Evolutionary conservation across 2,888 invertebrate species (phyloP), one percentile per base, ranked within the genome.

Genomic region (Muschampia staudingeri): DNA sequence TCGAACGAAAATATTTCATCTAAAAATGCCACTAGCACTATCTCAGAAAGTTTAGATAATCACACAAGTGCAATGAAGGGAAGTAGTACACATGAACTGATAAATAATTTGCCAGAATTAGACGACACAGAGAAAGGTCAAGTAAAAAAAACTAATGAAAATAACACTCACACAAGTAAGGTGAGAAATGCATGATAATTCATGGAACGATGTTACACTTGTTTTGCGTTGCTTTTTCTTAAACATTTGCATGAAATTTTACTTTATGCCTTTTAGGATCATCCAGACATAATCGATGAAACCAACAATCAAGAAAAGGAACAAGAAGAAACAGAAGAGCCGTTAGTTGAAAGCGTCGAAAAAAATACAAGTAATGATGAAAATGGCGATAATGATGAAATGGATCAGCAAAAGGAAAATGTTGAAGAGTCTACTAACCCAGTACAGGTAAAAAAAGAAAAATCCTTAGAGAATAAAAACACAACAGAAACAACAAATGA

Each of bases 1-100:
- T 93, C 96, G 69, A 94, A 90, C 84, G 96, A 95, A 90, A 96
- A 97, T 89, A 96, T 96, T 87, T 97, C 97, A 14, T 94, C 95
- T 44, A 95, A 95, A 91, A 95, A 93, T 82, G 95, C 93, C 80
- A 96, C 97, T 52, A 94, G 94, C 67, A 97, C 95, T 37, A 87
- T 92, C 81, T 95, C 96, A 79, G 95, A 96, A 85, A 94, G 90
- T 82, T 92, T 92, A 84, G 94, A 95, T 81, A 91, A 88, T 86
- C 90, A 89, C 81, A 89, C 90, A 56, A 91, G 91, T 84, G 90
- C 86, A 34, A 95, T 97, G 95, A 97, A 95, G 92, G 91, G 93
- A 85, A 96, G 96, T 89, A 96, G 94, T 87, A 96, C 96, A 82
- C 95, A 95, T 85, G 97, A 96, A 85, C 90, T 95, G 37, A 97